phyloP scores from a whole-genome alignment of 1,140 invertebrate genomes.

The Plodia interpunctella region DNA sequence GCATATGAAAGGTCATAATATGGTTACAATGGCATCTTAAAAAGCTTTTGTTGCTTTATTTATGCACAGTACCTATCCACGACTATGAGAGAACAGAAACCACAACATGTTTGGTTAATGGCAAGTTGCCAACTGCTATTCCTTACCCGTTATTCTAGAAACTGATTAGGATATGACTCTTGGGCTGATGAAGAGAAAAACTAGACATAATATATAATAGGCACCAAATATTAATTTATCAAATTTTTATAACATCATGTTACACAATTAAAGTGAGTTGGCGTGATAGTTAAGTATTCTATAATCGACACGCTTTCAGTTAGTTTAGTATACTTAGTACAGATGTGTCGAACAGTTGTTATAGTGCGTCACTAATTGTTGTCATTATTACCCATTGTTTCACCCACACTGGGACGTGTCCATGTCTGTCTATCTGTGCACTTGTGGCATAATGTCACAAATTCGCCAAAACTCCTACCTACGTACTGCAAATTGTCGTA shows the following conservation, averaged over 20 bases:
- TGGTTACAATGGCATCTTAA: background rate
- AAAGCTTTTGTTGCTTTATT: background rate
- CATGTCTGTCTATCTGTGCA: conserved; percentile 18
- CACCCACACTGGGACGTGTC: conserved; percentile 22
- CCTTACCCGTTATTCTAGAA: too few species aligned
- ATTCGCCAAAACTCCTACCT: conserved; percentile 34
- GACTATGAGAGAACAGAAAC: too few species aligned
- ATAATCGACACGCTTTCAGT: background rate
- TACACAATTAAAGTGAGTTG: background rate
- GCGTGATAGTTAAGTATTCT: background rate
- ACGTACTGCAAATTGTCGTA: conserved; percentile 16
- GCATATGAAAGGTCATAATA: background rate
- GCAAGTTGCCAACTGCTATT: too few species aligned
- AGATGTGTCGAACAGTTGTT: conserved; percentile 28
- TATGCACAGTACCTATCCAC: background rate
- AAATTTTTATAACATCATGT: too few species aligned
- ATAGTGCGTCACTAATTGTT: conserved; percentile 40
- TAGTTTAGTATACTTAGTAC: conserved; percentile 2
- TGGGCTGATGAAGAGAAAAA: too few species aligned
- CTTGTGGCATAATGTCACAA: conserved; percentile 18
- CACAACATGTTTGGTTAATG: too few species aligned
- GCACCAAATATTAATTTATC: too few species aligned
- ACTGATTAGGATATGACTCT: too few species aligned
- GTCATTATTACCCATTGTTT: conserved; percentile 36
- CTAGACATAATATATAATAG: too few species aligned